Conservation (phyloP, 2,888 invertebrate genomes). For the Hypolimnas misippus region DNA sequence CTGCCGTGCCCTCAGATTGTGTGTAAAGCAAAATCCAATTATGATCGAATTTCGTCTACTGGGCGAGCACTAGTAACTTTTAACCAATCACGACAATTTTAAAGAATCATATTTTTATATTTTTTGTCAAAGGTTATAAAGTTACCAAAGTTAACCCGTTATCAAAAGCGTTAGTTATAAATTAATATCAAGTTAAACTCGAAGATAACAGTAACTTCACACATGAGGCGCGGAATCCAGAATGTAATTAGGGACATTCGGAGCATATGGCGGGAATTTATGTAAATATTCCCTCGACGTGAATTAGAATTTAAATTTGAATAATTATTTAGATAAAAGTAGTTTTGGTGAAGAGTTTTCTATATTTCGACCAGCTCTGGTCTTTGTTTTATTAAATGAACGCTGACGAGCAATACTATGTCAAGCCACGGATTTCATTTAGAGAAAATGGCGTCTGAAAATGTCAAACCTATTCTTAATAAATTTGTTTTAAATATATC, state of each 20-base stretch:
- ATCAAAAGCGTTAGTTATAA: constrained; percentile 7
- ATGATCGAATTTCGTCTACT: no score
- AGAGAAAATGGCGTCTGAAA: no score
- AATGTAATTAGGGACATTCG: constrained; percentile 27
- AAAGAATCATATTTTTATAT: background rate
- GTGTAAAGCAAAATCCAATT: no score
- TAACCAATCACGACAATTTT: no score
- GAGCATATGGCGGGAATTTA: constrained; percentile 35
- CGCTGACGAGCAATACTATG: no score
- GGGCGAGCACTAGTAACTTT: no score
- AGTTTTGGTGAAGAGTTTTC: background rate
- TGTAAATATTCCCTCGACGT: constrained; percentile 34
- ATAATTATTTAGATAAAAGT: constrained; percentile 11
- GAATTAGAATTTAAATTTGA: constrained; percentile 35
- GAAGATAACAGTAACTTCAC: constrained; percentile 24
- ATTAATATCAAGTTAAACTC: constrained; percentile 7
- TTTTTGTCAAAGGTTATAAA: no score
- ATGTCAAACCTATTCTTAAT: no score
- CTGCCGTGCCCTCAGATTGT: no score
- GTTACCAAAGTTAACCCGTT: background rate
- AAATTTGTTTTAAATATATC: no score
- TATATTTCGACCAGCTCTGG: background rate
- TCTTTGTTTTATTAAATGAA: no score
- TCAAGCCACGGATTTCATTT: no score
- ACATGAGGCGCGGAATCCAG: constrained; percentile 9